Percentiles rank a stretch among this genome's conserved stretches.
Evolutionary conservation across 2,888 invertebrate species (phyloP).

Genomic region (Cataglyphis altisquamis): DNA sequence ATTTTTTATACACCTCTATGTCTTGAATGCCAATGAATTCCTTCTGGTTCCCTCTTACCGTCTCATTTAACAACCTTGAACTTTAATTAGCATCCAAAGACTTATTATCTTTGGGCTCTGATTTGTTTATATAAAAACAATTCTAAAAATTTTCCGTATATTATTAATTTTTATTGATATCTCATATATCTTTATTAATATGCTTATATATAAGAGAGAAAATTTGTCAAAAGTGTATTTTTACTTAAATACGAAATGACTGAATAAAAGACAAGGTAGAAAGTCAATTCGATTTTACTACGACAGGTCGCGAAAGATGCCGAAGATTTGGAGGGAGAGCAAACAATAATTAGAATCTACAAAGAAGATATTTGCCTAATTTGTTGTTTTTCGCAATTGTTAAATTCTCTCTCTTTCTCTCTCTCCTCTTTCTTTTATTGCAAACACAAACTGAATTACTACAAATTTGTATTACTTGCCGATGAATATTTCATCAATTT

Average conservation of each 20-base stretch:
- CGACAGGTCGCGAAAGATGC: constrained; percentile 23
- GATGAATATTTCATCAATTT: constrained; percentile 38
- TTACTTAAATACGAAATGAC: background rate
- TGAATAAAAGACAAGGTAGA: constrained; percentile 3
- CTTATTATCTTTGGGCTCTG: background rate
- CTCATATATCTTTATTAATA: background rate
- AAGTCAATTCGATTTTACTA: constrained; percentile 50
- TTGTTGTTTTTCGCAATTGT: constrained; percentile 64
- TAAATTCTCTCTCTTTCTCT: constrained; percentile 40
- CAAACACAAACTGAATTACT: constrained; percentile 63
- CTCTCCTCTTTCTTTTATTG: background rate
- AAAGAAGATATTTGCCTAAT: constrained; percentile 76
- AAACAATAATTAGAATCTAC: constrained; percentile 78
- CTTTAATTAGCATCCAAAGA: constrained; percentile 47
- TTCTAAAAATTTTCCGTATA: background rate
- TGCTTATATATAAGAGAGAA: background rate
- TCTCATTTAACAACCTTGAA: constrained; percentile 24
- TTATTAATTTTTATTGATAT: background rate
- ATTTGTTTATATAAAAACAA: background rate
- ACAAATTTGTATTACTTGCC: constrained; percentile 31
- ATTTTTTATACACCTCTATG: constrained; percentile 76
- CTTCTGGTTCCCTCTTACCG: constrained; percentile 36
- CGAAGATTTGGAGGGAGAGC: constrained; percentile 57
- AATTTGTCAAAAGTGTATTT: background rate
- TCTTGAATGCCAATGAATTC: constrained; percentile 78